These are phyloP conservation scores for Stigmatopora argus DNA, from an alignment of 2,113 vertebrate genomes.

Conservation along the genomic window DNA sequence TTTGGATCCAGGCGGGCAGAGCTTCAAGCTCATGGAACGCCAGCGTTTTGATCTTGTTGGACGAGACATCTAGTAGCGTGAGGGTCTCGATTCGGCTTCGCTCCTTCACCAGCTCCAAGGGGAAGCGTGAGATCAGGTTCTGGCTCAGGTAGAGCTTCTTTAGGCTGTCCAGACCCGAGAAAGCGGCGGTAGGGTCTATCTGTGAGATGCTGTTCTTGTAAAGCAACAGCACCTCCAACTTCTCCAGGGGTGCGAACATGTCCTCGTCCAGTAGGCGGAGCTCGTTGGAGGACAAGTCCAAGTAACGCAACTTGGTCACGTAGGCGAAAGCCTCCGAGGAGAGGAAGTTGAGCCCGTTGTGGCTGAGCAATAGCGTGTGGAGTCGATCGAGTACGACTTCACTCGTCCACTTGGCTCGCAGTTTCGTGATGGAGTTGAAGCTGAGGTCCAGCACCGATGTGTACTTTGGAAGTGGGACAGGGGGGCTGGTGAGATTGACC, in stretches of 20 bases:
- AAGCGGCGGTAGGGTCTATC: slow-evolving; percentile 81
- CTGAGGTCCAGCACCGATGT: slow-evolving; percentile 84
- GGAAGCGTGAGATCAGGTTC: slow-evolving; percentile 86
- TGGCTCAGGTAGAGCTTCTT: slow-evolving; percentile 91
- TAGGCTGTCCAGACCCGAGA: slow-evolving; percentile 74
- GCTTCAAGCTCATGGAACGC: slow-evolving; percentile 73
- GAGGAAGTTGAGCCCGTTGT: slow-evolving; percentile 85
- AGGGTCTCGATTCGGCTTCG: slow-evolving; percentile 73
- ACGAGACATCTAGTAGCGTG: slow-evolving; percentile 83
- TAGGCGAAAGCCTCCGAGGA: slow-evolving; percentile 84
- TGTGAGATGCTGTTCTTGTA: slow-evolving; percentile 85
- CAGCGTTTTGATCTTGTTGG: slow-evolving; percentile 80
- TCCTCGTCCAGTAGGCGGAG: slow-evolving; percentile 79
- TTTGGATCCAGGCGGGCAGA: slow-evolving; percentile 84
- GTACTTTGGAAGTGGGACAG: slow-evolving; percentile 73
- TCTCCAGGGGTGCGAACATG: slow-evolving; percentile 80
- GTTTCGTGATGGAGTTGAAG: slow-evolving; percentile 79
- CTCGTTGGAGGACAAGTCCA: slow-evolving; percentile 88
- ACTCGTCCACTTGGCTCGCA: slow-evolving; percentile 81
- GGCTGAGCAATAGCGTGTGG: slow-evolving; percentile 79
- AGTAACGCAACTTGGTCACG: slow-evolving; percentile 77
- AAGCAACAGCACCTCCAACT: slow-evolving; percentile 85
- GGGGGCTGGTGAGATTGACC: slow-evolving; percentile 71
- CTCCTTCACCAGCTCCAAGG: slow-evolving; percentile 84
- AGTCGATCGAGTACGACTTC: slow-evolving; percentile 71